Evolutionary conservation across 2,797 vertebrate genomes (phyloP), one percentile per base, ranked within the genome.

Genomic region (Vultur gryphus): DNA sequence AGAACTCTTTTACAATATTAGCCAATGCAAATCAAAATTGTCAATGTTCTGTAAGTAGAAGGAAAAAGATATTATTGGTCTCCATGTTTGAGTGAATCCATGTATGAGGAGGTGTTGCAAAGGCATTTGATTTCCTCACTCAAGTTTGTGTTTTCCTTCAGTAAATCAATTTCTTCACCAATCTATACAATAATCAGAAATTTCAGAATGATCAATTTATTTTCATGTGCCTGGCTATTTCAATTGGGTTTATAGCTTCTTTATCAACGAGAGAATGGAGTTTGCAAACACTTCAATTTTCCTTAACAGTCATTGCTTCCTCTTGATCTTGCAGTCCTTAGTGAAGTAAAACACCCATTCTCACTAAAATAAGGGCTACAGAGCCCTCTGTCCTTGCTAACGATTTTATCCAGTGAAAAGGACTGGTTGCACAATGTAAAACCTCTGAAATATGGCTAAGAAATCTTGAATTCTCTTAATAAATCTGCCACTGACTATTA

Each of bases 41-140:
- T 95, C 78, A 93, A 89, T 96, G 84, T 72, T 82, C 28, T 76
- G 37, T 71, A 83, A 92, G 28, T 31, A 75, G 59, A 78, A 72
- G 18, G 43, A 86, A 89, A 92, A 92, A 66, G 3, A 59, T 75
- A 43, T 54, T 77, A 49, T 85, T 66, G 19, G 21, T 90, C 58
- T 92, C 20, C 51, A 31, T 73, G 25, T 95, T 75, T 84, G 43
- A 65, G 13, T 83, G 21, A 94, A 92, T 78, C 41, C 54, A 67
- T 55, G 33, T 76, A 46, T 93, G 46, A 89, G 48, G 25, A 25
- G 2, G 2, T 87, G 9, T 72, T 88, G 41, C 28, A 59, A 89
- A 89, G 15, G 10, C 48, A n/a, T 89, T 87, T 92, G 78, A 89
- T 93, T 91, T 92, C 87, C 78, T 89, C 48, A 70, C n/a, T 91